Percentiles rank a stretch among this genome's conserved stretches.
Evolutionary conservation across 2,113 vertebrate genomes (phyloP).

Genomic region (Falcunculus frontatus): DNA sequence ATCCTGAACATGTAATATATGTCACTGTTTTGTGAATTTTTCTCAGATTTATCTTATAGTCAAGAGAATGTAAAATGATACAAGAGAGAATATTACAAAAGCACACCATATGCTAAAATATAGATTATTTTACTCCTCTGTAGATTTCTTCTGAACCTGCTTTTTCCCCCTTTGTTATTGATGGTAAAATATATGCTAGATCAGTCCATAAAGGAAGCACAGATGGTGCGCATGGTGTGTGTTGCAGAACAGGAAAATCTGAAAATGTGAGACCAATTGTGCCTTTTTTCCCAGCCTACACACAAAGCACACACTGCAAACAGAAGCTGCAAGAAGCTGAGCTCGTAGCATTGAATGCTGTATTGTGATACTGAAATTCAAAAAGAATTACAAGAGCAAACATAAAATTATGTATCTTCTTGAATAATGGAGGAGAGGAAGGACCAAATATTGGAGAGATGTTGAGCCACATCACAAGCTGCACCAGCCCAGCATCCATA

Average conservation of each 20-base stretch:
- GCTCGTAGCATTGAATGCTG: not conserved
- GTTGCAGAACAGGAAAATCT: not conserved
- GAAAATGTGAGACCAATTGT: not conserved
- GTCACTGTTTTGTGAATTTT: not conserved
- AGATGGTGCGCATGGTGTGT: not conserved
- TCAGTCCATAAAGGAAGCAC: not conserved
- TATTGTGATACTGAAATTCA: not conserved
- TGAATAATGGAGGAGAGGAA: not conserved
- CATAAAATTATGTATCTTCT: not conserved
- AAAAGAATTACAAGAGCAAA: not conserved
- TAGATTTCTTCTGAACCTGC: not conserved
- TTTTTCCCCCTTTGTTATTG: not conserved
- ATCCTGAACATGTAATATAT: not conserved
- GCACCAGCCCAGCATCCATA: not conserved
- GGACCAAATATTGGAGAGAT: not conserved
- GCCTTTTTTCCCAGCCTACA: not conserved
- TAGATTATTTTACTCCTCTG: not conserved
- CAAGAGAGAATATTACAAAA: not conserved
- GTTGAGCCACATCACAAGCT: not conserved
- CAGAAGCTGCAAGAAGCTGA: not conserved
- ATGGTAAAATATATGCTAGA: not conserved
- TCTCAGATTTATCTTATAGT: not conserved
- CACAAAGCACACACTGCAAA: not conserved
- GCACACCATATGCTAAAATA: not conserved
- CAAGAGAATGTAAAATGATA: not conserved